phyloP scores from a whole-genome alignment of 2,888 invertebrate species.

The Lasioglossum leucozonium region DNA sequence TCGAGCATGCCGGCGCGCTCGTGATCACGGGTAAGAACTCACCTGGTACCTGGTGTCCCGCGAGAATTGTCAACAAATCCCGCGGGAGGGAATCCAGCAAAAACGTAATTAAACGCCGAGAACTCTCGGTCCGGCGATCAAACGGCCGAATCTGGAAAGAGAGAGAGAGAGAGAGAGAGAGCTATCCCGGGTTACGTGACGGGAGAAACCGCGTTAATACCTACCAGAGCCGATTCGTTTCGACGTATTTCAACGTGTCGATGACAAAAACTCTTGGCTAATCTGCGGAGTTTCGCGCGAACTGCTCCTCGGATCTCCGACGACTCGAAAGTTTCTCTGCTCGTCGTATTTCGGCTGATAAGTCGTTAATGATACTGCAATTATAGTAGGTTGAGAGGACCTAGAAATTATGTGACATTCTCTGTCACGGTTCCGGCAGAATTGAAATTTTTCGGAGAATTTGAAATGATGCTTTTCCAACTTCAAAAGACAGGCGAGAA shows the following conservation, averaged over 20 bases:
- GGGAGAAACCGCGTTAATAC: constrained; percentile 16
- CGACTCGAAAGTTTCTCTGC: neutral
- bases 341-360: neutral
- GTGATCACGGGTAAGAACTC: constrained; percentile 35
- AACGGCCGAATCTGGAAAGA: constrained; percentile 15
- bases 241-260: neutral
- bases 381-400: too few species aligned
- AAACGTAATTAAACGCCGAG: constrained; percentile 47
- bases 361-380: too few species aligned
- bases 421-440: too few species aligned
- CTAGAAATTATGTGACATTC: too few species aligned
- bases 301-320: neutral
- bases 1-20: constrained; percentile 12
- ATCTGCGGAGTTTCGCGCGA: neutral
- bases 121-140: constrained; percentile 10
- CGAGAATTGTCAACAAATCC: constrained; percentile 48
- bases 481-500: too few species aligned
- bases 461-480: too few species aligned
- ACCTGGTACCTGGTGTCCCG: neutral
- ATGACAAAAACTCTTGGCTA: neutral
- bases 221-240: neutral
- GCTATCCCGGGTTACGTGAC: constrained; percentile 6
- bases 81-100: constrained; percentile 2
- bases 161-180: neutral
- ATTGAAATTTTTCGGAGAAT: too few species aligned